Conservation (phyloP, 2,888 invertebrate genomes). For the Syrista parreyssii region DNA sequence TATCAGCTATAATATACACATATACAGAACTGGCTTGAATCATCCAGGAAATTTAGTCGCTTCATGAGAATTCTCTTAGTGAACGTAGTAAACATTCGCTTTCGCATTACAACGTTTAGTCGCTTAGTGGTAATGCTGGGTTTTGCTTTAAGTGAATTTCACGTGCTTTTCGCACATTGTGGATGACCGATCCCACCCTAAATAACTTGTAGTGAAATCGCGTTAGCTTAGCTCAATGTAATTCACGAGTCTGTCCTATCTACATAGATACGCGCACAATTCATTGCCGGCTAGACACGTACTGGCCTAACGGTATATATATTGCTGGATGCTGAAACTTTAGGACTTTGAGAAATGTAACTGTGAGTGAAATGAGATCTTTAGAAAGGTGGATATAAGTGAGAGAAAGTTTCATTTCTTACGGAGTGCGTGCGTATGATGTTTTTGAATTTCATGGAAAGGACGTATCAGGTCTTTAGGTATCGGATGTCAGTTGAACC, state of each 20-base stretch:
- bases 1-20: not conserved
- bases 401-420: not conserved
- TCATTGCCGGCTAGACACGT: not conserved
- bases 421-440: not conserved
- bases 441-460: not conserved
- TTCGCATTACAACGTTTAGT: not conserved
- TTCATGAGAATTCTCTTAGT: not conserved
- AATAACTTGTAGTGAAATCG: not conserved
- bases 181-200: not conserved
- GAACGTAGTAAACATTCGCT: not conserved
- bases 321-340: not conserved
- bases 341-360: not conserved
- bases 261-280: not conserved
- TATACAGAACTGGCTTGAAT: not conserved
- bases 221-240: not conserved
- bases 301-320: not conserved
- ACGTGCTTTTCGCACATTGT: not conserved
- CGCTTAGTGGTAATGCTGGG: not conserved
- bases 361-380: not conserved
- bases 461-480: not conserved
- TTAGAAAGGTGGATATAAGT: not conserved
- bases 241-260: not conserved
- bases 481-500: not conserved
- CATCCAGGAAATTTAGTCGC: not conserved
- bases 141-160: not conserved